These are phyloP conservation scores for Embidobia sp. DNA, from an alignment of 2,888 invertebrate species.

Conservation along the genomic window DNA sequence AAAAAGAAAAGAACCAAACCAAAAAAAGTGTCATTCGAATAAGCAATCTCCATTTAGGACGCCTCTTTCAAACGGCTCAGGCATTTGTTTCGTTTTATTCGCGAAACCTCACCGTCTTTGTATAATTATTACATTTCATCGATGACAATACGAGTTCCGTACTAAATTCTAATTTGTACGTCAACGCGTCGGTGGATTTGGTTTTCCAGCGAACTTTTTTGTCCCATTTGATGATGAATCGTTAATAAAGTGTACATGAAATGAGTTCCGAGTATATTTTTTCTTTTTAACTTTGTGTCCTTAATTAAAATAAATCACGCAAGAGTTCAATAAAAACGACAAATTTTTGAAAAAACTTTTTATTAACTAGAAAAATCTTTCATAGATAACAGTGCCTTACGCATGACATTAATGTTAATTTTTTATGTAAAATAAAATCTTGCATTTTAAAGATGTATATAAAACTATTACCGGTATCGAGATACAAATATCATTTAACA, in stretches of 20 bases:
- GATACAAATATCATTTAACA: too few relatives aligned
- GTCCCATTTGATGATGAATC: conserved; percentile 43
- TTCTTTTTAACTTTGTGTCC: too few relatives aligned
- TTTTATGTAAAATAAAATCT: too few relatives aligned
- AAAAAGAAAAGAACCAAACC: too few relatives aligned
- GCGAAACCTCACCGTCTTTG: conserved; percentile 21
- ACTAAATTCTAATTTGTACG: conserved; percentile 49
- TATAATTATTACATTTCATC: conserved; percentile 37
- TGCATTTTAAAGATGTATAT: too few relatives aligned
- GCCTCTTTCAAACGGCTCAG: not conserved
- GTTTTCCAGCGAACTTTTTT: conserved; percentile 34
- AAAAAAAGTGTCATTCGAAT: not conserved
- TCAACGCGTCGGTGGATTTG: conserved; percentile 18
- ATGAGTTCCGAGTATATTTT: not conserved
- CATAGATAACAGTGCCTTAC: too few relatives aligned
- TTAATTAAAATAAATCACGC: too few relatives aligned
- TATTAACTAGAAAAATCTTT: too few relatives aligned
- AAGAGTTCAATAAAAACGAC: too few relatives aligned
- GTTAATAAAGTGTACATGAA: conserved; percentile 52
- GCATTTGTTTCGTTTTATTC: conserved; percentile 50
- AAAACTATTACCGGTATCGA: too few relatives aligned
- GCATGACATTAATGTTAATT: too few relatives aligned
- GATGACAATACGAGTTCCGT: conserved; percentile 48
- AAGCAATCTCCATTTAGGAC: conserved; percentile 12
- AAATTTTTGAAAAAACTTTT: too few relatives aligned